These are phyloP conservation scores for Glaucomys volans DNA, from an alignment of 2,113 vertebrate genomes.

Conservation along the genomic window DNA sequence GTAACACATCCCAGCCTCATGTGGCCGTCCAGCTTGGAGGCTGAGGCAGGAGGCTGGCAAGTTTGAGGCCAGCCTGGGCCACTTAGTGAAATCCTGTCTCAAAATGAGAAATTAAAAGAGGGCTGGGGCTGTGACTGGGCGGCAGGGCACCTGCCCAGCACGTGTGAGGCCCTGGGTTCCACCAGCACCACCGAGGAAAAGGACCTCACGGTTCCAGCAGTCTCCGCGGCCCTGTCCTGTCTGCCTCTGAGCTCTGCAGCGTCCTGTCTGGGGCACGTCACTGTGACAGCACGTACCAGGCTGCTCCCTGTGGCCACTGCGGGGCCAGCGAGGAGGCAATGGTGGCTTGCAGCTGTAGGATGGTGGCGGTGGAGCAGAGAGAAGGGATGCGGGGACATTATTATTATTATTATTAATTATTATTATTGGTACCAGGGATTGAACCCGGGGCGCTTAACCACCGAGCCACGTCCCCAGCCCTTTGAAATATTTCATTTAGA, in stretches of 20 bases:
- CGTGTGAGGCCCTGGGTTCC: no score
- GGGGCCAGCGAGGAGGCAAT: fast-evolving
- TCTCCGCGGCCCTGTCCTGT: background rate
- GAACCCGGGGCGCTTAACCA: no score
- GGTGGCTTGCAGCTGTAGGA: background rate
- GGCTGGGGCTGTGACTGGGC: no score
- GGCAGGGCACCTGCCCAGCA: no score
- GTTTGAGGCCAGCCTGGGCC: background rate
- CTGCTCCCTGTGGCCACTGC: background rate
- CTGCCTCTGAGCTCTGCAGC: background rate
- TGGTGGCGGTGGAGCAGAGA: background rate
- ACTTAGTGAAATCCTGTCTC: background rate
- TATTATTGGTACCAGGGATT: no score
- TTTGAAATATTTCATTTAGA: no score
- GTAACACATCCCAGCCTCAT: background rate
- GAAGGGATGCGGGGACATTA: background rate
- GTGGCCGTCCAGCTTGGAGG: no score
- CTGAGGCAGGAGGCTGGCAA: background rate
- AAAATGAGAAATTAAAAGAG: background rate
- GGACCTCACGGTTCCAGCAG: background rate
- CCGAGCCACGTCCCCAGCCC: no score
- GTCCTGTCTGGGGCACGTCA: fast-evolving
- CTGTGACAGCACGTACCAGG: fast-evolving
- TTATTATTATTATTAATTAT: no score
- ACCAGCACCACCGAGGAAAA: background rate